Conservation (phyloP, 2,888 invertebrate genomes). For the Lithophane socia region DNA sequence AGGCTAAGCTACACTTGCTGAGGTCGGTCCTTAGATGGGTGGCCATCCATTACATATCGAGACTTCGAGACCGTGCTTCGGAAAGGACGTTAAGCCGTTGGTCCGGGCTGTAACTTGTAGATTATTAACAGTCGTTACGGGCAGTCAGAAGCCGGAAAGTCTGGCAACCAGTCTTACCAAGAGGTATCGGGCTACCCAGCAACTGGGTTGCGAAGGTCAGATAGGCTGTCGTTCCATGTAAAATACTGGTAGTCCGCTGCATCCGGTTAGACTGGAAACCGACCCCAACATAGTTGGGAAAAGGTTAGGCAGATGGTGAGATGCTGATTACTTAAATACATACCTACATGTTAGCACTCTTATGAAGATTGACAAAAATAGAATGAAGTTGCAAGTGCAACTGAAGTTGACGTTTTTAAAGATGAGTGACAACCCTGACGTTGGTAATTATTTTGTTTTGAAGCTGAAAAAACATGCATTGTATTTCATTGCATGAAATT, state of each 20-base stretch:
- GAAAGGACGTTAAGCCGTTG: not conserved
- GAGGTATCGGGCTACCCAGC: not conserved
- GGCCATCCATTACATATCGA: not conserved
- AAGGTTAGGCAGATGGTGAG: not conserved
- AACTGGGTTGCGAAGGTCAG: not conserved
- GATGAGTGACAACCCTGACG: conserved; percentile 25
- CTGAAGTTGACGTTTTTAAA: not conserved
- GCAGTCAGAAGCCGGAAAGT: not conserved
- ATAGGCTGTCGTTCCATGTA: not conserved
- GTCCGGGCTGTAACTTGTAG: not conserved
- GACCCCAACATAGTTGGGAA: not conserved
- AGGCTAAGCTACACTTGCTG: not conserved
- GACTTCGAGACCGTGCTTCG: not conserved
- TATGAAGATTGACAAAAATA: conserved; percentile 45
- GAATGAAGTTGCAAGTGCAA: not conserved
- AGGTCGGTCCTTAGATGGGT: not conserved
- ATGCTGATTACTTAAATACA: not conserved
- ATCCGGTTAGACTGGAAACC: not conserved
- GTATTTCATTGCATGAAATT: conserved; percentile 2
- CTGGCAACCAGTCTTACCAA: not conserved
- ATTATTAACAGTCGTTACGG: not conserved
- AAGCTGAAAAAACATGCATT: conserved; percentile 18
- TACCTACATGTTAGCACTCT: not conserved
- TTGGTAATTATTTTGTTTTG: conserved; percentile 25
- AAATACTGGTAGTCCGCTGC: not conserved